A percentile compares a stretch with the other conserved stretches of the same genome.
phyloP scores from a whole-genome alignment of 1,140 invertebrate species.

The Diorhabda carinulata region DNA sequence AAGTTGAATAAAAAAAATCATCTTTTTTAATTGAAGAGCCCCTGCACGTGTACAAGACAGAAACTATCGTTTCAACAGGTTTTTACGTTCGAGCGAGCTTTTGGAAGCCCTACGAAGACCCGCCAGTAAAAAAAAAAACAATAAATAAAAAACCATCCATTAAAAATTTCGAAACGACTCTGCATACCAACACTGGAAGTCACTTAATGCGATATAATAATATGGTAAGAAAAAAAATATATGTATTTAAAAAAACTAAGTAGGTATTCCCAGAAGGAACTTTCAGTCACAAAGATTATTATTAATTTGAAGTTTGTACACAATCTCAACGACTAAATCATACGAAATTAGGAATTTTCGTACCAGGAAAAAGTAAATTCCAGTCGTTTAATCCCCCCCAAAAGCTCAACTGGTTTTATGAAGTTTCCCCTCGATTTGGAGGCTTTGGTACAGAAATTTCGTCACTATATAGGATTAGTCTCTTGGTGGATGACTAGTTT shows the following conservation, averaged over 20 bases:
- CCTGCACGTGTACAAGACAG: slow-evolving; percentile 9
- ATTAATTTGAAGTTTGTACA: no score
- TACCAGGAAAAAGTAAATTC: no score
- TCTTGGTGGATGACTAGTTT: no score
- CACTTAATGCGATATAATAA: slow-evolving; percentile 15
- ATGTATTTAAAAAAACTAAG: slow-evolving; percentile 4
- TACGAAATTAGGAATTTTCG: no score
- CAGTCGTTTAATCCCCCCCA: no score
- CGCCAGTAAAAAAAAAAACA: background rate
- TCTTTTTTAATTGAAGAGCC: slow-evolving; percentile 10
- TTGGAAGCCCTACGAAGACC: background rate
- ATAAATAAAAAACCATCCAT: slow-evolving; percentile 8
- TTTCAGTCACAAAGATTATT: background rate
- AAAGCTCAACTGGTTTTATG: no score
- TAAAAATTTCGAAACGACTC: slow-evolving; percentile 6
- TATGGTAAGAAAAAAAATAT: slow-evolving; percentile 10
- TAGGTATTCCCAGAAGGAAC: background rate
- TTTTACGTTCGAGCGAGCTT: background rate
- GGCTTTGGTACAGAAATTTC: no score
- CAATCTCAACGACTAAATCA: no score
- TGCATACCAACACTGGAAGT: slow-evolving; percentile 15
- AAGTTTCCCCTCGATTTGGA: no score
- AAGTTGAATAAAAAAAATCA: background rate
- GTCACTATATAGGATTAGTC: no score
- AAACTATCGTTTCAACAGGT: slow-evolving; percentile 10